These are phyloP conservation scores for Mirounga angustirostris DNA, from an alignment of 2,113 vertebrate species.

Conservation along the genomic window DNA sequence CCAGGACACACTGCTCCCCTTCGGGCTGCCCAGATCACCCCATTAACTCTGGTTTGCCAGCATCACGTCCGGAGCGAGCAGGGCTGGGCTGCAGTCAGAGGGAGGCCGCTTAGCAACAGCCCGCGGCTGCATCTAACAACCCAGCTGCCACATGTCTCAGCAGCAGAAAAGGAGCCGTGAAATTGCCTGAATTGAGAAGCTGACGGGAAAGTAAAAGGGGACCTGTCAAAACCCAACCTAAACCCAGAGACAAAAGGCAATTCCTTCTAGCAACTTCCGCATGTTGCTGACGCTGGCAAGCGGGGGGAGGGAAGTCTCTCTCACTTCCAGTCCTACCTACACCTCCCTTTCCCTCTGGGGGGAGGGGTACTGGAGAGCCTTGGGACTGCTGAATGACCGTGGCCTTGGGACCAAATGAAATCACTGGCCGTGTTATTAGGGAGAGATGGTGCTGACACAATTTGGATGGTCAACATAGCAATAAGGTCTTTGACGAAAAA, in stretches of 20 bases:
- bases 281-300: not conserved
- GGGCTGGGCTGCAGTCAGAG: not conserved
- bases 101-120: not conserved
- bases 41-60: not conserved
- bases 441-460: not conserved
- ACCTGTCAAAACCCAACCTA: conserved; percentile 29
- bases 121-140: not conserved
- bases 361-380: fast-evolving
- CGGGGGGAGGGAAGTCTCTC: not conserved
- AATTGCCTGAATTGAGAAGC: conserved; percentile 60
- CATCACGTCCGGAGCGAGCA: not conserved
- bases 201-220: not conserved
- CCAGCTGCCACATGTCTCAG: not conserved
- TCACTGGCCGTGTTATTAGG: too few species aligned
- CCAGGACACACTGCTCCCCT: not conserved
- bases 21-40: not conserved
- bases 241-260: conserved; percentile 9
- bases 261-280: not conserved
- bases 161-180: conserved; percentile 42
- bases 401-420: not conserved
- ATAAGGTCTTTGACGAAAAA: not conserved
- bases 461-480: not conserved
- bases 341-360: not conserved
- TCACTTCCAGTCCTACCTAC: fast-evolving
- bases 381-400: fast-evolving